A percentile compares a stretch with the other conserved stretches of the same genome.
These are phyloP conservation scores for Pocillopora meandrina DNA, from an alignment of 92 coral and sea anemone genomes.

Conservation along the genomic window DNA sequence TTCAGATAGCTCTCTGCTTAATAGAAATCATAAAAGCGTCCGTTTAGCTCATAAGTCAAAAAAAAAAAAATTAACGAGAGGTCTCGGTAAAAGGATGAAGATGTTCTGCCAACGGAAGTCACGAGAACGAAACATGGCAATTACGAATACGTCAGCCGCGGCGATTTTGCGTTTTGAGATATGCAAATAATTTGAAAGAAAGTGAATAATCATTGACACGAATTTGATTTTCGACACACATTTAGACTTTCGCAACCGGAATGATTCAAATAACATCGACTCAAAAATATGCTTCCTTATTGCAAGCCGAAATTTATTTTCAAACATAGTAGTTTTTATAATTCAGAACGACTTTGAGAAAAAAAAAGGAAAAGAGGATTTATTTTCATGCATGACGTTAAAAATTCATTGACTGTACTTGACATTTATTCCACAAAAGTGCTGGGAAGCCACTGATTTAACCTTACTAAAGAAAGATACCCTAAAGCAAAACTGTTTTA, in stretches of 20 bases:
- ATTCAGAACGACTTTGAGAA: too few species aligned
- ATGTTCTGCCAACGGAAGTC: neutral
- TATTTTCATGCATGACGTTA: too few species aligned
- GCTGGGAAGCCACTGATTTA: too few species aligned
- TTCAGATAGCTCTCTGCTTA: conserved; percentile 26
- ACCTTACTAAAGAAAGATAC: too few species aligned
- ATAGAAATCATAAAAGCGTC: neutral
- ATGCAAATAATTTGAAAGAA: conserved; percentile 21
- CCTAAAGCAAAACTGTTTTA: too few species aligned
- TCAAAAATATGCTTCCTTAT: too few species aligned
- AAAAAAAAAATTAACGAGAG: neutral
- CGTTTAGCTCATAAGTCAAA: neutral
- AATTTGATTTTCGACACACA: neutral
- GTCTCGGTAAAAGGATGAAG: neutral
- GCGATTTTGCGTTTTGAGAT: neutral
- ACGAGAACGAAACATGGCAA: conserved; percentile 2
- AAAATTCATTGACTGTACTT: too few species aligned
- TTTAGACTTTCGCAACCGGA: neutral
- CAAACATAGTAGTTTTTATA: too few species aligned
- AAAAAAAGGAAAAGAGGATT: too few species aligned
- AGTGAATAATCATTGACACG: conserved; percentile 25
- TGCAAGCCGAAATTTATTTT: too few species aligned
- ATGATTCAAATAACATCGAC: too few species aligned
- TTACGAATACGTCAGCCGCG: neutral
- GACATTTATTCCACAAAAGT: too few species aligned